Evolutionary conservation across 2,113 vertebrate species (phyloP).

Genomic region (Megaptera novaeangliae): DNA sequence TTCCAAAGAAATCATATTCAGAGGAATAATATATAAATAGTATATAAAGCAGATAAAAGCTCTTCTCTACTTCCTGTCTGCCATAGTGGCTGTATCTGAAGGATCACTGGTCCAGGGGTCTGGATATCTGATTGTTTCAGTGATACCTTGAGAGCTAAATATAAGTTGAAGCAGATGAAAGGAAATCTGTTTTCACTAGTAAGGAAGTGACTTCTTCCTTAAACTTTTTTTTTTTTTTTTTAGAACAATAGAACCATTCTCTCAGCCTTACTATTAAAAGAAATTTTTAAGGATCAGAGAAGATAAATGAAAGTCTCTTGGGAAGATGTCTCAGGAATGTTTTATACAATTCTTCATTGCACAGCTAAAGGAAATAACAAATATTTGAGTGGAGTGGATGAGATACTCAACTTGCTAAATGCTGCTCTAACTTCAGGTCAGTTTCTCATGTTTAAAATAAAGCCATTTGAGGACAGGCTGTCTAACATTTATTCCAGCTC

Average conservation of each 20-base stretch:
- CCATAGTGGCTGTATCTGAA: background rate
- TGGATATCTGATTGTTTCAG: background rate
- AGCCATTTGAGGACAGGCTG: background rate
- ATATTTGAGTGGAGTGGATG: background rate
- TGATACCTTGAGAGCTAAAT: background rate
- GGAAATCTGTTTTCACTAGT: constrained; percentile 21
- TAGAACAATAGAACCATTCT: background rate
- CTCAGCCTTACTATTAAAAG: background rate
- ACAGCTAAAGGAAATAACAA: background rate
- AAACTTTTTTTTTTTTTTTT: background rate
- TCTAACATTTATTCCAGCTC: background rate
- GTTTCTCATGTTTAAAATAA: background rate
- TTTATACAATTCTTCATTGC: background rate
- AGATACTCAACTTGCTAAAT: background rate
- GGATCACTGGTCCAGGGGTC: background rate
- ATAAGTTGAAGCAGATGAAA: background rate
- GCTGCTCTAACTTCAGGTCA: background rate
- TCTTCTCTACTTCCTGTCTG: background rate
- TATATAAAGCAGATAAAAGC: background rate
- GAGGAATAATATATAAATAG: background rate
- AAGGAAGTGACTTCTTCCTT: constrained; percentile 24
- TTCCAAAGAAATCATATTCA: background rate
- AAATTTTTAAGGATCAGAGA: background rate
- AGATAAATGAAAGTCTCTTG: background rate
- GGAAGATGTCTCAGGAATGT: background rate